Base-by-base conservation (phyloP, 2,888 invertebrate species). In the Cosmorhoe ocellata region DNA sequence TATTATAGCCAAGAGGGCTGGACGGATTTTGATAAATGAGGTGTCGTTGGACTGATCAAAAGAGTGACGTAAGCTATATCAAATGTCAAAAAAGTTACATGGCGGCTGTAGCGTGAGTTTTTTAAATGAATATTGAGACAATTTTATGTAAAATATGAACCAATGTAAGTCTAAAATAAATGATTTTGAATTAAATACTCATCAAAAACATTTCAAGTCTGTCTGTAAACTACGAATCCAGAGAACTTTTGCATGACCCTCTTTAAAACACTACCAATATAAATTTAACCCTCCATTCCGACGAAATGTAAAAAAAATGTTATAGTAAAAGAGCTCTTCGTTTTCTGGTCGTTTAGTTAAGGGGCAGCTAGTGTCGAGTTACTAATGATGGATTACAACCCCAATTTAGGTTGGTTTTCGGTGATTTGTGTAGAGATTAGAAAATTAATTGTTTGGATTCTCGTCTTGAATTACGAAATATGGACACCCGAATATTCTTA, bases 321-420 rank as follows among this genome's bases (percentile, higher is more conserved):
- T 2, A 10, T n/a, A 28, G 10, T 2, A 9, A 2, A n/a, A 24
- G 9, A 32, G 41, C 8, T 32, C 41, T n/a, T n/a, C 6, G 22
- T 24, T 22, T 12, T 3, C 12, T 12, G 32, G 32, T 24, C 31
- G 32, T 12, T 14, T 32, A 24, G 10, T 10, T 26, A 14, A 38
- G 18, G 40, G 56, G 22, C 32, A 9, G 27, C 31, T 8, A 32
- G 31, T 36, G 39, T 63, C 58, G 4, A 39, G 49, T 63, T 63
- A 48, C 62, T 51, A 40, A 60, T 34, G 37, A 22, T 12, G 32
- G 41, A 24, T 41, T 39, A 10, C 32, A 28, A n/a, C 4, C 12
- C n/a, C 13, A 13, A 28, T 38, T 38, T 13, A 5, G 11, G 27
- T 40, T 14, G 28, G 26, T 34, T 43, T 34, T 10, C 4, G 34